Evolutionary conservation across 2,113 vertebrate genomes (phyloP).

Genomic region (Chinchilla lanigera): DNA sequence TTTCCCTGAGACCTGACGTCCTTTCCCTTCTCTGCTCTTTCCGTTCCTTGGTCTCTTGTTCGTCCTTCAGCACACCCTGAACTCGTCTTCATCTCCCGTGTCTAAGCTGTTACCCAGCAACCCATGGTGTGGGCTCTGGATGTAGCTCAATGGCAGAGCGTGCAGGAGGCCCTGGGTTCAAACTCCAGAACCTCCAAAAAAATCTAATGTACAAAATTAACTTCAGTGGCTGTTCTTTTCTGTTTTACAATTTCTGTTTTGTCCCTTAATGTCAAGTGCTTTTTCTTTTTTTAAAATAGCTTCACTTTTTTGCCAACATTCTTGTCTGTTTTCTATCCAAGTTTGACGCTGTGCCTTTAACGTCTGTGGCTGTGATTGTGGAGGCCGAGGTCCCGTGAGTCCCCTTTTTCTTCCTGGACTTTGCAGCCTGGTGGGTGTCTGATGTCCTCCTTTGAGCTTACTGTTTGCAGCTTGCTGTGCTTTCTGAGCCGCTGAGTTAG

Average conservation of each 20-base stretch:
- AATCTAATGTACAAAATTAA: neutral
- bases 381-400: fast-evolving
- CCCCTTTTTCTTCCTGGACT: neutral
- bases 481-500: neutral
- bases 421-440: no score
- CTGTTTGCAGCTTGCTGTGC: neutral
- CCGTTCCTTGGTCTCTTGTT: neutral
- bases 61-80: neutral
- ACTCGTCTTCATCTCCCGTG: neutral
- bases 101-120: fast-evolving
- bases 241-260: neutral
- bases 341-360: neutral
- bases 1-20: neutral
- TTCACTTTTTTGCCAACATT: neutral
- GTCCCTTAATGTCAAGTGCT: neutral
- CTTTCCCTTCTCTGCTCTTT: neutral
- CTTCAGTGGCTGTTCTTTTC: neutral
- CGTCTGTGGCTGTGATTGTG: neutral
- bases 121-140: neutral
- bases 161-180: neutral
- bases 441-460: fast-evolving
- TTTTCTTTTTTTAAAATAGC: neutral
- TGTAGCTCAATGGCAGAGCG: neutral
- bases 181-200: neutral
- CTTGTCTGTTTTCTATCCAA: neutral